A percentile compares a stretch with the other conserved stretches of the same genome.
phyloP scores from a whole-genome alignment of 2,888 invertebrate genomes.

The Athalia rosae region DNA sequence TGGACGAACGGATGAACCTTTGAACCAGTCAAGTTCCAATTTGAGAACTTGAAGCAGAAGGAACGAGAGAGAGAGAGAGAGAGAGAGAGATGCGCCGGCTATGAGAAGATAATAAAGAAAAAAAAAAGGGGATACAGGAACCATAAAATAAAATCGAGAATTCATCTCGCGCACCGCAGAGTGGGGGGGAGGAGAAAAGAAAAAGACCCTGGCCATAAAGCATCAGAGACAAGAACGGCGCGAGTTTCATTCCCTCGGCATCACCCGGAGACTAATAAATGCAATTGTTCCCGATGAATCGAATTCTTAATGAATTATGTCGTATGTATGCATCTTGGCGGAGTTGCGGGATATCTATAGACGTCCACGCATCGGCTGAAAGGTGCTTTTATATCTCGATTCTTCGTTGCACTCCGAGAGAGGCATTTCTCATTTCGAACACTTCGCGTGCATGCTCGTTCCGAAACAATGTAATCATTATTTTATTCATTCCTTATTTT shows the following conservation, averaged over 20 bases:
- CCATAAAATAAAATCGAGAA: neutral
- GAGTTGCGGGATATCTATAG: constrained; percentile 1
- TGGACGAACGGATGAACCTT: constrained; percentile 38
- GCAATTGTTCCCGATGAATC: constrained; percentile 70
- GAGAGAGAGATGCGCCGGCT: neutral
- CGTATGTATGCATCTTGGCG: constrained; percentile 55
- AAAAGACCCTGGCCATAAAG: neutral
- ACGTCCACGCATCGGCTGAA: neutral
- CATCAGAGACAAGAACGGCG: neutral
- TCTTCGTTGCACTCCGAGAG: no score
- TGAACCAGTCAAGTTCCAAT: constrained; percentile 43
- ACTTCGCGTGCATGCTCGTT: neutral
- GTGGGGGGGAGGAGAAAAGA: neutral
- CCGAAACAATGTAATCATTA: neutral
- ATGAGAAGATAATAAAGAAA: neutral
- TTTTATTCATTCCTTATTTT: constrained; percentile 7
- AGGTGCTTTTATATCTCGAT: neutral
- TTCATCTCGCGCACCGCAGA: neutral
- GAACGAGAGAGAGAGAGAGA: constrained; percentile 12
- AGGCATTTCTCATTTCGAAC: constrained; percentile 18
- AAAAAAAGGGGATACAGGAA: neutral
- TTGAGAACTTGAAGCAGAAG: constrained; percentile 31
- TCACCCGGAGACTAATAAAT: constrained; percentile 64
- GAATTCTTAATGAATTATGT: constrained; percentile 71
- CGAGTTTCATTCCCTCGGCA: neutral